Evolutionary conservation across 2,113 vertebrate genomes (phyloP).

Genomic region (Bufo gargarizans): DNA sequence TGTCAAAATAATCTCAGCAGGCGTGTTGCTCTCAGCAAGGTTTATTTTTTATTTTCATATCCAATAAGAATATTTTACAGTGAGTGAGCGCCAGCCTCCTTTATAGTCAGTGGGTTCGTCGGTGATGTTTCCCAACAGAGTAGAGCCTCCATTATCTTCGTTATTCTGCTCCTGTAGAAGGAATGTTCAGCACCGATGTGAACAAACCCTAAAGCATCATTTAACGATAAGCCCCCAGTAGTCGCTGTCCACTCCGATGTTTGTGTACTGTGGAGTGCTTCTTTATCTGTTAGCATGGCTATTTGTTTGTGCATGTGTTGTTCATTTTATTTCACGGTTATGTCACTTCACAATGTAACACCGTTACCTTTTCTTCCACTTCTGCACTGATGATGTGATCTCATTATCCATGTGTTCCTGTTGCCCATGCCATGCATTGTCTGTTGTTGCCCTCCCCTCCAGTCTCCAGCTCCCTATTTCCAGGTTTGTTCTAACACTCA

Average conservation of each 20-base stretch:
- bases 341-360: constrained; percentile 46
- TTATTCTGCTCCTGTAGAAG: no score
- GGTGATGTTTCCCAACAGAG: no score
- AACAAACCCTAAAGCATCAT: background rate
- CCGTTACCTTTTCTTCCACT: constrained; percentile 52
- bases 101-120: no score
- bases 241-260: background rate
- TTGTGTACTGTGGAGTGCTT: constrained; percentile 1
- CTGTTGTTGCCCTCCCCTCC: constrained; percentile 58
- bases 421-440: constrained; percentile 54
- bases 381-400: constrained; percentile 57
- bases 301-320: constrained; percentile 18
- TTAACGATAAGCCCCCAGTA: background rate
- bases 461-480: constrained; percentile 56
- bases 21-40: no score
- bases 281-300: constrained; percentile 39
- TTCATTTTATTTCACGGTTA: constrained; percentile 28
- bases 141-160: no score
- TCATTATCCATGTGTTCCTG: constrained; percentile 59
- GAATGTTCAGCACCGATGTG: no score
- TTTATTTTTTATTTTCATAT: no score
- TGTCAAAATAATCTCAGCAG: no score
- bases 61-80: no score
- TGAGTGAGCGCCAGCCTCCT: no score
- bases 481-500: constrained; percentile 61